These are phyloP conservation scores for Schizopygopsis malacanthus DNA, from an alignment of 2,797 vertebrate species.

Conservation along the genomic window DNA sequence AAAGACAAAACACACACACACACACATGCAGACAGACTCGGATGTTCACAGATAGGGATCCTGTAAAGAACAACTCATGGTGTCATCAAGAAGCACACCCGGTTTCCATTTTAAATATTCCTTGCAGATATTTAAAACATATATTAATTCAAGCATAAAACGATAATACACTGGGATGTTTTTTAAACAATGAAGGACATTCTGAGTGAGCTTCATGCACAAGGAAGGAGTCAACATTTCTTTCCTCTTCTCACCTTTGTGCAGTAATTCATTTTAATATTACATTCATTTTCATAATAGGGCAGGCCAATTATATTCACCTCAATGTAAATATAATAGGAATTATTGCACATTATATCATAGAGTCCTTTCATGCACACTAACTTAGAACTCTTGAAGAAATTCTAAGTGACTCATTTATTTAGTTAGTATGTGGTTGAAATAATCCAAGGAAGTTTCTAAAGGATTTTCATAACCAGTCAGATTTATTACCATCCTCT, in stretches of 20 bases:
- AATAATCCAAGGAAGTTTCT: background rate
- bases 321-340: background rate
- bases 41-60: background rate
- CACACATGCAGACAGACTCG: background rate
- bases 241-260: background rate
- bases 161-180: background rate
- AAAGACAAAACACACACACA: background rate
- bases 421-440: constrained; percentile 24
- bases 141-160: background rate
- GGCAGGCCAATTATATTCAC: constrained; percentile 2
- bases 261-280: background rate
- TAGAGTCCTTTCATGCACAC: constrained; percentile 19
- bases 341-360: background rate
- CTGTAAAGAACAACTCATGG: background rate
- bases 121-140: constrained; percentile 40
- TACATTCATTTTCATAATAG: background rate
- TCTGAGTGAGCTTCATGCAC: constrained; percentile 24
- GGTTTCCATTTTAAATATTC: constrained; percentile 37
- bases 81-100: background rate
- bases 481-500: constrained; percentile 27
- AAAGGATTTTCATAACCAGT: background rate
- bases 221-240: background rate
- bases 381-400: background rate
- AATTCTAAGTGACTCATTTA: background rate
- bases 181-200: background rate